Conservation (phyloP, 1,140 invertebrate species). For the Rhopalosiphum padi region DNA sequence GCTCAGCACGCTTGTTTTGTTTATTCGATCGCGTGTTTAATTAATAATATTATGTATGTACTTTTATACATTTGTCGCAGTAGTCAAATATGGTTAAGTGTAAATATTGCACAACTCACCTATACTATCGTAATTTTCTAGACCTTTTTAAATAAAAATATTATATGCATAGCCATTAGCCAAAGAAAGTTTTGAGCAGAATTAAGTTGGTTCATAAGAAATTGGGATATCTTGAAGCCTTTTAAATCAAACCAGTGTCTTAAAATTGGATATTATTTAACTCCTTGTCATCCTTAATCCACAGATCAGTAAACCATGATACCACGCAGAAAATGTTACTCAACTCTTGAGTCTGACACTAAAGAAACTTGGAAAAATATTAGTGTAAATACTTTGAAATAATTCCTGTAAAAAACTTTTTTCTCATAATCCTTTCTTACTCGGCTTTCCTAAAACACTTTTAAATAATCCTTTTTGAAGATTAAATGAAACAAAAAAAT, state of each 20-base stretch:
- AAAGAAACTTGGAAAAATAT: constrained; percentile 23
- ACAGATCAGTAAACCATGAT: neutral
- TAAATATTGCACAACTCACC: neutral
- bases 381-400: neutral
- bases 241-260: neutral
- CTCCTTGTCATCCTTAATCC: neutral
- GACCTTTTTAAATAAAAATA: neutral
- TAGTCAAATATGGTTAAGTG: too few relatives aligned
- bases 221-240: neutral
- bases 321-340: neutral
- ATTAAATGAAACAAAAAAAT: neutral
- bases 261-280: neutral
- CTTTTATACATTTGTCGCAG: neutral
- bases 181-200: neutral
- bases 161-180: neutral
- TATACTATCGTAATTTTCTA: neutral
- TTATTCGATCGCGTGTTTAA: neutral
- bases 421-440: neutral
- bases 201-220: neutral
- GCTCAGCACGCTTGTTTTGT: neutral
- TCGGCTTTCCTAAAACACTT: neutral
- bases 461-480: constrained; percentile 39
- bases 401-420: constrained; percentile 7
- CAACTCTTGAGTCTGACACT: neutral
- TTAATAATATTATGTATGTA: neutral